Evolutionary conservation across 2,797 vertebrate species (phyloP).

Genomic region (Poecile montanus): DNA sequence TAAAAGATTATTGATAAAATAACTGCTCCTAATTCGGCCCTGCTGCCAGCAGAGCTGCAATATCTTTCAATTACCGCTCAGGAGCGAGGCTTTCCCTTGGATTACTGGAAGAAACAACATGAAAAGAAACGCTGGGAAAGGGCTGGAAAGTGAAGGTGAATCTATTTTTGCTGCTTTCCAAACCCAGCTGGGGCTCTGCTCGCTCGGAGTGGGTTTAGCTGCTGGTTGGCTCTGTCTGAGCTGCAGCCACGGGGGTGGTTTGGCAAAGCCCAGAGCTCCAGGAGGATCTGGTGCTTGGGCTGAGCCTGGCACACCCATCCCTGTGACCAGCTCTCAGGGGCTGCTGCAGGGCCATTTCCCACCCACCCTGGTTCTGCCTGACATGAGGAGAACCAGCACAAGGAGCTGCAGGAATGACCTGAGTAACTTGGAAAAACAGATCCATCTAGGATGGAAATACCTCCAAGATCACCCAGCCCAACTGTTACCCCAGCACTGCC

Average conservation of each 20-base stretch:
- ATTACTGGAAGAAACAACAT: slow-evolving; percentile 24
- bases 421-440: neutral
- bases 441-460: neutral
- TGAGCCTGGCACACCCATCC: neutral
- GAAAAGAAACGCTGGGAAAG: neutral
- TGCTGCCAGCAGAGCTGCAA: neutral
- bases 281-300: neutral
- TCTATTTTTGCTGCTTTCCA: neutral
- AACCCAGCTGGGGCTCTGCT: neutral
- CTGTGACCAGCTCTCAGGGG: neutral
- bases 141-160: neutral
- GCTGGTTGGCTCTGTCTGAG: neutral
- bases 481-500: neutral
- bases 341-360: neutral
- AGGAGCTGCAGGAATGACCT: neutral
- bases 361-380: accelerated
- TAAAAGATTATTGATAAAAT: slow-evolving; percentile 59
- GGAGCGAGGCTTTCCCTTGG: neutral
- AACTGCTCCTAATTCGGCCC: neutral
- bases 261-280: neutral
- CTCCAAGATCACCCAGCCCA: neutral
- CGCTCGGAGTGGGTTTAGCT: accelerated
- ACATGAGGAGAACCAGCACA: neutral
- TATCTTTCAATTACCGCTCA: slow-evolving; percentile 41
- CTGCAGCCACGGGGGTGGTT: accelerated